Conservation (phyloP, 2,888 invertebrate species). For the Ceratothoa steindachneri region DNA sequence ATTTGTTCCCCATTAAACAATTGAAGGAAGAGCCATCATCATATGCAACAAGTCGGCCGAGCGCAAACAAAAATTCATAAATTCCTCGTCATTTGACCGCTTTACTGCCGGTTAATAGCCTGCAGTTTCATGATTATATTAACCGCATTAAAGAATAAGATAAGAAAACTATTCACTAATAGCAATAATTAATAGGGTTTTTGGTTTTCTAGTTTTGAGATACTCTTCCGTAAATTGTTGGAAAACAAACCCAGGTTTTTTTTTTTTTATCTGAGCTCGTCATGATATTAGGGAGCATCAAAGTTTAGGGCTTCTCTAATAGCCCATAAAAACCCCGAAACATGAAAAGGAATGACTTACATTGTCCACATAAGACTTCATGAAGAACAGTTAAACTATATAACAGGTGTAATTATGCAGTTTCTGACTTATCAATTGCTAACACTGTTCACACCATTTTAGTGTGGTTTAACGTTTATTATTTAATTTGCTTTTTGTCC, state of each 20-base stretch:
- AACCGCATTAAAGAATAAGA: too few species aligned
- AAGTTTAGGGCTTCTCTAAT: background rate
- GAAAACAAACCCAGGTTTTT: background rate
- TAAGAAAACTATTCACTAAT: too few species aligned
- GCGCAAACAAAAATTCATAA: too few species aligned
- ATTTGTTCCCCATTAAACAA: too few species aligned
- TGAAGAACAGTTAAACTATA: constrained; percentile 3
- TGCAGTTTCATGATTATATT: too few species aligned
- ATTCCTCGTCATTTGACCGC: too few species aligned
- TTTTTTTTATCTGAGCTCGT: background rate
- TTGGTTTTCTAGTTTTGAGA: too few species aligned
- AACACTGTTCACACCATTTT: background rate
- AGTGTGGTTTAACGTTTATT: background rate
- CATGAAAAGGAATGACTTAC: background rate
- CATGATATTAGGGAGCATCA: background rate
- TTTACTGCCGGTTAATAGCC: too few species aligned
- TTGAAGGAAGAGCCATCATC: too few species aligned
- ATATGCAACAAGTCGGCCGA: too few species aligned
- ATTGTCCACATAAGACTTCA: constrained; percentile 4
- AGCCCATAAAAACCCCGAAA: background rate
- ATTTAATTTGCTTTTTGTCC: background rate
- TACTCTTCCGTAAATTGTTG: background rate
- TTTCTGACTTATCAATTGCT: background rate
- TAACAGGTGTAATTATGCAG: constrained; percentile 1
- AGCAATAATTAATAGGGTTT: too few species aligned